Evolutionary conservation across 1,140 invertebrate species (phyloP).

Genomic region (Colletes gigas): DNA sequence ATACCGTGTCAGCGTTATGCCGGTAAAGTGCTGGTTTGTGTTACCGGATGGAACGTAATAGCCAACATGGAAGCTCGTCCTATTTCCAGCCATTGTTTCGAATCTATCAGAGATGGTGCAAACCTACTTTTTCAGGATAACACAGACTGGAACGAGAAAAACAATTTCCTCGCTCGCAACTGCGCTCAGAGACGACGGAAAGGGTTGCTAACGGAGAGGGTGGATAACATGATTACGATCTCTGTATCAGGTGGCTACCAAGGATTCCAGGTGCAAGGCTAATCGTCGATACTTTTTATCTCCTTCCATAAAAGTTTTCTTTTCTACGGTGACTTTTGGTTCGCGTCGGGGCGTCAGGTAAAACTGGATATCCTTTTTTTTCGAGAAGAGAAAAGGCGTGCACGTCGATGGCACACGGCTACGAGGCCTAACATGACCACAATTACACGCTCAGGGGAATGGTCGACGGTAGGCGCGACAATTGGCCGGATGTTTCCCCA

Average conservation of each 20-base stretch:
- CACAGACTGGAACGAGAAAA: too few species aligned
- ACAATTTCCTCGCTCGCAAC: too few species aligned
- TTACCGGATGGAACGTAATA: conserved; percentile 74
- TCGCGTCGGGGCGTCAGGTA: conserved; percentile 38
- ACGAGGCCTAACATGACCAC: conserved; percentile 62
- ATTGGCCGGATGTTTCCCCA: conserved; percentile 78
- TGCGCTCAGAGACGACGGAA: too few species aligned
- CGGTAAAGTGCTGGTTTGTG: conserved; percentile 76
- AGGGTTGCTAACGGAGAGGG: too few species aligned
- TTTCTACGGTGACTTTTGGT: conserved; percentile 20
- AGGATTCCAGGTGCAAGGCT: too few species aligned
- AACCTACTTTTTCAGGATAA: conserved; percentile 20
- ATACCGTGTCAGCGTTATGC: conserved; percentile 67
- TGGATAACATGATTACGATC: too few species aligned
- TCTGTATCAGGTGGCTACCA: too few species aligned
- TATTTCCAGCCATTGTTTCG: conserved; percentile 64
- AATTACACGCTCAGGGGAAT: conserved; percentile 57
- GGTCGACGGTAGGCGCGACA: conserved; percentile 71
- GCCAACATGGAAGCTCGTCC: conserved; percentile 63
- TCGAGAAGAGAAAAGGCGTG: conserved; percentile 33
- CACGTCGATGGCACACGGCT: conserved; percentile 38
- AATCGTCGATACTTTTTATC: not conserved
- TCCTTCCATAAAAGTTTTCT: not conserved
- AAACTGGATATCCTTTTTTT: conserved; percentile 36
- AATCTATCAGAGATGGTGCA: conserved; percentile 35